A percentile compares a stretch with the other conserved stretches of the same genome.
Evolutionary conservation across 2,113 vertebrate genomes (phyloP).

Genomic region (Microtus oregoni): DNA sequence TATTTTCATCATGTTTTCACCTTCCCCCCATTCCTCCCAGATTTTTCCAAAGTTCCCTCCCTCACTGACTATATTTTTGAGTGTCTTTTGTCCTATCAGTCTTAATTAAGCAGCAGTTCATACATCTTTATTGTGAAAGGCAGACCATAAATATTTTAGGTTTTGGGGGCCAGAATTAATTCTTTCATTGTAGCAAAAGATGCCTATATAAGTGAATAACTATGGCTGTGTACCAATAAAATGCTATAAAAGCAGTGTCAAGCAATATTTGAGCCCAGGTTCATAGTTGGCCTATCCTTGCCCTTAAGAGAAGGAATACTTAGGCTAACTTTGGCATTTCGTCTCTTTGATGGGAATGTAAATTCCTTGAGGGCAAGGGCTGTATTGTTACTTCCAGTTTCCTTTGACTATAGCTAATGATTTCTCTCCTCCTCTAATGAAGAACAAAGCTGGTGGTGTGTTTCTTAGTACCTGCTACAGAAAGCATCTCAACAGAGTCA

Average conservation of each 20-base stretch:
- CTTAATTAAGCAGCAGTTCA: background rate
- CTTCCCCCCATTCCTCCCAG: too few species aligned
- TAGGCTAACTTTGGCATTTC: background rate
- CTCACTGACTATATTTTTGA: background rate
- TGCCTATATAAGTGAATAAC: background rate
- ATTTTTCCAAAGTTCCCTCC: background rate
- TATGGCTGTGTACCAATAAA: background rate
- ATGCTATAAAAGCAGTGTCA: background rate
- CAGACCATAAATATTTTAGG: background rate
- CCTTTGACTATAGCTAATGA: background rate
- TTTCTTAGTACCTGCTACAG: background rate
- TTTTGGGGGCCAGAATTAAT: background rate
- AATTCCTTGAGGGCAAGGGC: background rate
- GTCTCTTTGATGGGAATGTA: background rate
- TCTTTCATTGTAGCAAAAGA: background rate
- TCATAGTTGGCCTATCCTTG: background rate
- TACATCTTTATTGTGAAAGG: background rate
- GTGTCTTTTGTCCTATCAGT: background rate
- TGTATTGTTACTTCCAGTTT: background rate
- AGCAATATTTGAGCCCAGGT: background rate
- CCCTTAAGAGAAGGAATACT: background rate
- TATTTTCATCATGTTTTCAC: too few species aligned
- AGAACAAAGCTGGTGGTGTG: conserved; percentile 4
- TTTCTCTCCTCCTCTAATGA: background rate
- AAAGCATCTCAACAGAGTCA: background rate